Base-by-base conservation (phyloP, 1,140 invertebrate genomes). In the Stratiolaelaps scimitus region DNA sequence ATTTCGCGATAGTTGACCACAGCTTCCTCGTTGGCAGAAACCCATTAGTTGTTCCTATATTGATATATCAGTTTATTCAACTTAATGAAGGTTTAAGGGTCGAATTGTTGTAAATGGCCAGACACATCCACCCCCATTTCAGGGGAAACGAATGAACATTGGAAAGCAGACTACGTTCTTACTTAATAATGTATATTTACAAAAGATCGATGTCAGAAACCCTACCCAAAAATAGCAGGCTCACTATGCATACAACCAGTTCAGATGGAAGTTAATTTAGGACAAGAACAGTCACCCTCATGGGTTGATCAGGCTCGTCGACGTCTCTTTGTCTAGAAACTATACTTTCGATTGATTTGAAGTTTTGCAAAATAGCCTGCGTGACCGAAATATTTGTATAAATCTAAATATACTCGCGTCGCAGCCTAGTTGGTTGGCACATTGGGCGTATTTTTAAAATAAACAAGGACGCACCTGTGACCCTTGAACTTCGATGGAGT, bases 401-500 rank as follows among this genome's bases (percentile, higher is more conserved):
- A 13, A 13, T 45, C 47, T 7, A 28, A 23, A 19, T 48, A 4
- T 15, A 4, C 47, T 19, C 47, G 19, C 19, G 28, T 7, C 15
- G 44, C 44, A 45, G 13, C n/a, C 44, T n/a, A n/a, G n/a, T n/a
- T n/a, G n/a, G n/a, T n/a, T n/a, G n/a, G n/a, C n/a, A n/a, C n/a
- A n/a, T n/a, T n/a, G n/a, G n/a, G n/a, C n/a, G n/a, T n/a, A n/a
- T n/a, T n/a, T n/a, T n/a, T n/a, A n/a, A n/a, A n/a, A n/a, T n/a
- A n/a, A n/a, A n/a, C n/a, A n/a, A n/a, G n/a, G 44, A 48, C 47
- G 20, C 4, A 48, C 47, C 47, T 48, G 47, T 7, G 47, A 48
- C 7, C 47, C 47, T 23, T 23, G 7, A 28, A 48, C 47, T 15
- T 48, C 47, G 4, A 48, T 48, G 19, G 47, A 19, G 15, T 48